A percentile compares a stretch with the other conserved stretches of the same genome.
Evolutionary conservation across 1,140 invertebrate species (phyloP).

Genomic region (Drosophila orosa): DNA sequence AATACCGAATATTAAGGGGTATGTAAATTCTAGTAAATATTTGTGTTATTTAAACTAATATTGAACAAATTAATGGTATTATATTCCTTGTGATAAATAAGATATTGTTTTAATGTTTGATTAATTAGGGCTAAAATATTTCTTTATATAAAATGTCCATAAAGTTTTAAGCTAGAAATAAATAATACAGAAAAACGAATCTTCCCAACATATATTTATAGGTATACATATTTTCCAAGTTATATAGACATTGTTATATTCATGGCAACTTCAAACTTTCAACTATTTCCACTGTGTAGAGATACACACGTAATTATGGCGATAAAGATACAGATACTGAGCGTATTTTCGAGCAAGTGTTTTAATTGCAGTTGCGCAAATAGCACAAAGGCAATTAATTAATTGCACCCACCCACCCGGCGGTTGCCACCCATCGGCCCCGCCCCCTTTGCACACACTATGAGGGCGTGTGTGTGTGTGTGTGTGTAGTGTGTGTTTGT

Average conservation of each 20-base stretch:
- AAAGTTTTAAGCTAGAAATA: too few relatives aligned
- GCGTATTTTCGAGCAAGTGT: conserved; percentile 66
- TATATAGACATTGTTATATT: neutral
- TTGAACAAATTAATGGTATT: neutral
- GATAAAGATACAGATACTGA: conserved; percentile 50
- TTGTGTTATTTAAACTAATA: neutral
- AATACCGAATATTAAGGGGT: too few relatives aligned
- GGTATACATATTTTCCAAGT: rapidly evolving
- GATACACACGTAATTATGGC: conserved; percentile 36
- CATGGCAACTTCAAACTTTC: too few relatives aligned
- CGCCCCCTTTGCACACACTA: conserved; percentile 51
- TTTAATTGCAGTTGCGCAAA: conserved; percentile 79
- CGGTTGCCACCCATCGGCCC: conserved; percentile 34
- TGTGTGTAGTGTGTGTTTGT: neutral
- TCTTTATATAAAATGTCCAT: too few relatives aligned
- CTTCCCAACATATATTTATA: too few relatives aligned
- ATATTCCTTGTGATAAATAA: too few relatives aligned
- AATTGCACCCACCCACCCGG: conserved; percentile 66
- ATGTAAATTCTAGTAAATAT: too few relatives aligned
- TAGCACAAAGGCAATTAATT: conserved; percentile 78
- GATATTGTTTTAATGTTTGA: neutral
- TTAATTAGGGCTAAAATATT: too few relatives aligned
- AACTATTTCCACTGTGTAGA: conserved; percentile 26
- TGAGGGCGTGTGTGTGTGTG: neutral
- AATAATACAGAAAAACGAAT: neutral